Evolutionary conservation across 2,888 invertebrate genomes (phyloP).

Genomic region (Plebejus argus): DNA sequence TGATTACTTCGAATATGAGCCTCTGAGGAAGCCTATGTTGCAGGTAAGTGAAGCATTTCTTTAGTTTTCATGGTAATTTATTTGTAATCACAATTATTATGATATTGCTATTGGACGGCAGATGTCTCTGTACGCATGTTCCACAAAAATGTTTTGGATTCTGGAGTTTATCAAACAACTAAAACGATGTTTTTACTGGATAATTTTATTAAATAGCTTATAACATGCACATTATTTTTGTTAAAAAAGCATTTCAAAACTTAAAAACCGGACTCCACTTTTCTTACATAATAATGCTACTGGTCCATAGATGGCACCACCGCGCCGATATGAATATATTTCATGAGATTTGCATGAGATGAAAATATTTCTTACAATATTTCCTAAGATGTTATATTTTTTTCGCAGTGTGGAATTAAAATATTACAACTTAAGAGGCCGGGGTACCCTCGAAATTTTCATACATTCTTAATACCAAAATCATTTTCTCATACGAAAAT

Average conservation of each 20-base stretch:
- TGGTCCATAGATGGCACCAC: not conserved
- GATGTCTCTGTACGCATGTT: not conserved
- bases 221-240: too few relatives aligned
- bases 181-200: not conserved
- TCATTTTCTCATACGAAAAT: too few relatives aligned
- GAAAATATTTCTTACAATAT: too few relatives aligned
- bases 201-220: not conserved
- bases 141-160: not conserved
- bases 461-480: too few relatives aligned
- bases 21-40: constrained; percentile 83
- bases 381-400: too few relatives aligned
- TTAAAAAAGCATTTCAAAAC: not conserved
- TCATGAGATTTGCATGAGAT: too few relatives aligned
- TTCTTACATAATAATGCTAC: not conserved
- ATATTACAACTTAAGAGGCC: too few relatives aligned
- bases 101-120: not conserved
- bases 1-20: constrained; percentile 89
- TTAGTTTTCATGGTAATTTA: not conserved
- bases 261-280: not conserved
- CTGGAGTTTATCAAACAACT: not conserved
- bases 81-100: not conserved
- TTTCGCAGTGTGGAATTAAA: too few relatives aligned
- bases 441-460: too few relatives aligned
- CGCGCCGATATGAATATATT: not conserved
- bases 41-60: constrained; percentile 79